Evolutionary conservation across 2,797 vertebrate species (phyloP).

Genomic region (Babyrousa celebensis): DNA sequence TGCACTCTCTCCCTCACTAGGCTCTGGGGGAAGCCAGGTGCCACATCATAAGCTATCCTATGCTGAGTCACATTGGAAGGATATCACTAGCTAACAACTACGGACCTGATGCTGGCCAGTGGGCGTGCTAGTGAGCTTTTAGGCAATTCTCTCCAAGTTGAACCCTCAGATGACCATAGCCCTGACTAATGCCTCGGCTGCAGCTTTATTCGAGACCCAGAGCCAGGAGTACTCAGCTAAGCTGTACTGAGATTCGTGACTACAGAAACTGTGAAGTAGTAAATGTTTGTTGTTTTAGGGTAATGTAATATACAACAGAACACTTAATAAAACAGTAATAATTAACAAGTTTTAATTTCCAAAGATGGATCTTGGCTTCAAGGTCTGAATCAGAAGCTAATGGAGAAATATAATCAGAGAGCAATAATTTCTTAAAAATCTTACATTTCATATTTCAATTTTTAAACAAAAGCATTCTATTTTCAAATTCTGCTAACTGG

Average conservation of each 20-base stretch:
- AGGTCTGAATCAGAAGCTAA: constrained; percentile 35
- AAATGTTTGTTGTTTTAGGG: not conserved
- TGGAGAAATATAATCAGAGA: constrained; percentile 33
- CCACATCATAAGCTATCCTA: not conserved
- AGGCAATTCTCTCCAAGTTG: not conserved
- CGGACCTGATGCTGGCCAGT: not conserved
- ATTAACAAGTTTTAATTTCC: constrained; percentile 37
- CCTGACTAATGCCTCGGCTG: not conserved
- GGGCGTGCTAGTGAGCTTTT: not conserved
- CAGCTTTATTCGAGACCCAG: not conserved
- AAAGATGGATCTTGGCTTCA: constrained; percentile 5
- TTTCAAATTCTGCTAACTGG: constrained; percentile 61
- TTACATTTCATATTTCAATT: constrained; percentile 10
- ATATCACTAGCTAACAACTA: not conserved
- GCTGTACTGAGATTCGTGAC: not conserved
- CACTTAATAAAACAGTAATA: constrained; percentile 38
- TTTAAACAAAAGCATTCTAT: constrained; percentile 32
- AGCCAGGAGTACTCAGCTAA: not conserved
- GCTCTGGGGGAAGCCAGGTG: not conserved
- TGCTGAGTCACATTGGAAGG: not conserved
- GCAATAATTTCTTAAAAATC: constrained; percentile 41
- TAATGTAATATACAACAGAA: not conserved
- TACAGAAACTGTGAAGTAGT: not conserved
- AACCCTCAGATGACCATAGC: not conserved
- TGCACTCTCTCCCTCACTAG: not conserved